Percentiles rank a stretch among this genome's conserved stretches.
These are phyloP conservation scores for Theodoxus fluviatilis DNA, from an alignment of 2,888 invertebrate genomes.

Conservation along the genomic window DNA sequence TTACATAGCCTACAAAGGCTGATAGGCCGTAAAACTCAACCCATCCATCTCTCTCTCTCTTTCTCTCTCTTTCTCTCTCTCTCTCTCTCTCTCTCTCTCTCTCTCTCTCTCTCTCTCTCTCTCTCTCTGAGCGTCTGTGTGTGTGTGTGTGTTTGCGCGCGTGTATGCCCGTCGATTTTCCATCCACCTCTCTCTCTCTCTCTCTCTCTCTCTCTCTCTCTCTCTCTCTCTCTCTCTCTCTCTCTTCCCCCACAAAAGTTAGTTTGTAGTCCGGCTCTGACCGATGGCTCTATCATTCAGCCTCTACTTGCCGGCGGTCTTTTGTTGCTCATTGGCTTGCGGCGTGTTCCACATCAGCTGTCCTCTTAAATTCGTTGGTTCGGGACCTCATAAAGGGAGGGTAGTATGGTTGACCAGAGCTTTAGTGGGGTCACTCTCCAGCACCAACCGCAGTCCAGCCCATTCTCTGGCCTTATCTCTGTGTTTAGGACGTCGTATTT, in stretches of 20 bases:
- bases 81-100: neutral
- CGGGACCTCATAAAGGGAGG: too few species aligned
- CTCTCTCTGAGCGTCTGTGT: neutral
- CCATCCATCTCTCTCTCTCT: neutral
- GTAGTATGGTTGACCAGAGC: too few species aligned
- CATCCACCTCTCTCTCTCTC: neutral
- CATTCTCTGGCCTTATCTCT: too few species aligned
- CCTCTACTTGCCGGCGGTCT: slow-evolving; percentile 14
- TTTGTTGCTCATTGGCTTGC: slow-evolving; percentile 7
- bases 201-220: neutral
- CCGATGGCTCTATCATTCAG: too few species aligned
- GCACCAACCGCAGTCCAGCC: too few species aligned
- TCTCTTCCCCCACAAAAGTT: neutral
- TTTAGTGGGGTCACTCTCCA: too few species aligned
- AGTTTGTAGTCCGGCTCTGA: too few species aligned
- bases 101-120: slow-evolving; percentile 2
- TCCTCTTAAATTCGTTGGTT: too few species aligned
- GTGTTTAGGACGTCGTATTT: too few species aligned
- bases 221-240: slow-evolving; percentile 10
- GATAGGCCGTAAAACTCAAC: neutral
- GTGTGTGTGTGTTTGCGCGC: neutral
- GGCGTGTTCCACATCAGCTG: too few species aligned
- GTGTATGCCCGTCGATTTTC: too few species aligned
- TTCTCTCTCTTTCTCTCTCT: neutral
- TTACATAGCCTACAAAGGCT: too few species aligned